These are phyloP conservation scores for Acronicta aceris DNA, from an alignment of 2,888 invertebrate genomes.

Conservation along the genomic window DNA sequence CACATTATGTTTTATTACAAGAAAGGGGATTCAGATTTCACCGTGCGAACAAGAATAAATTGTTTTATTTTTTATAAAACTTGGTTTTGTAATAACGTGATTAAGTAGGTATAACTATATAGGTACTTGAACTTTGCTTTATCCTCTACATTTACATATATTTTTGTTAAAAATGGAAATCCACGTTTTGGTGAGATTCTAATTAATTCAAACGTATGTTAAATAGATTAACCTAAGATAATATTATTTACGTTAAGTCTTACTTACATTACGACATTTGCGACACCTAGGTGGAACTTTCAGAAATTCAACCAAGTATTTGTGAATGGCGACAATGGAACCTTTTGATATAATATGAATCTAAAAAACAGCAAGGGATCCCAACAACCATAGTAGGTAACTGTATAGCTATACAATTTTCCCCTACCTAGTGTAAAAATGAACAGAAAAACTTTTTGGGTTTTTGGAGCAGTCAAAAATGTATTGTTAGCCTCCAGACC, in stretches of 20 bases:
- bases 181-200: constrained; percentile 5
- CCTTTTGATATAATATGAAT: too few species aligned
- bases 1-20: constrained; percentile 15
- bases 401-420: background rate
- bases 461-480: constrained; percentile 18
- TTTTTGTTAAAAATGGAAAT: constrained; percentile 10
- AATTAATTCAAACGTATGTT: background rate
- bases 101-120: constrained; percentile 12
- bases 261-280: background rate
- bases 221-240: background rate
- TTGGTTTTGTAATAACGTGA: constrained; percentile 35
- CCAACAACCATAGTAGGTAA: too few species aligned
- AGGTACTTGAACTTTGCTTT: too few species aligned
- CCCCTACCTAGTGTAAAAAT: constrained; percentile 9
- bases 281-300: background rate
- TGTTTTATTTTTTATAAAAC: constrained; percentile 45
- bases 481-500: constrained; percentile 15
- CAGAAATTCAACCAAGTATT: too few species aligned
- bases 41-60: constrained; percentile 51
- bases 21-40: constrained; percentile 47
- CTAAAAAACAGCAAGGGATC: too few species aligned
- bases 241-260: background rate
- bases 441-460: constrained; percentile 8
- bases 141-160: constrained; percentile 25
- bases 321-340: too few species aligned